Evolutionary conservation across 1,140 invertebrate species (phyloP).

Genomic region (Pseudomyrmex flavicornis): DNA sequence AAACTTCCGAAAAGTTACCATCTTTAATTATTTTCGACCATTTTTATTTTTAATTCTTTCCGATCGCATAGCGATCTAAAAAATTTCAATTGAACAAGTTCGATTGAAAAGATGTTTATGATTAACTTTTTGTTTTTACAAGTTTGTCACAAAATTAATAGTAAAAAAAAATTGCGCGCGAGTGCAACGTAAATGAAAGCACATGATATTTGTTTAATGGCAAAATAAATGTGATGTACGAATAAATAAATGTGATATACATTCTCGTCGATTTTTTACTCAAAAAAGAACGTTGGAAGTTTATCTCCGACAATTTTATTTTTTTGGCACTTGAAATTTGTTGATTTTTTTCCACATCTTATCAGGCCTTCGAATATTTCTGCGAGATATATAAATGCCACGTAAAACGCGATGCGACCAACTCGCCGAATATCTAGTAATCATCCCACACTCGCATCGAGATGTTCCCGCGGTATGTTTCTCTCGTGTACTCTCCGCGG

Average conservation of each 20-base stretch:
- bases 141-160: no score
- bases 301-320: background rate
- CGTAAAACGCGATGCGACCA: background rate
- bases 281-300: no score
- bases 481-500: slow-evolving; percentile 28
- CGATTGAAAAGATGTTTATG: background rate
- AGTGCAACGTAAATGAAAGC: no score
- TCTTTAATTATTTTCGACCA: background rate
- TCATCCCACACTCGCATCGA: slow-evolving; percentile 24
- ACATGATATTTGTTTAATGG: no score
- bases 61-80: background rate
- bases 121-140: no score
- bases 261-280: background rate
- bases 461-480: slow-evolving; percentile 42
- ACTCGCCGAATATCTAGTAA: slow-evolving; percentile 19
- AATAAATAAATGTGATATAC: background rate
- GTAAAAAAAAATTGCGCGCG: no score
- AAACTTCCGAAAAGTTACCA: slow-evolving; percentile 7
- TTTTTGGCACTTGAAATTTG: background rate
- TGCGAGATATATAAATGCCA: background rate
- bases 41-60: no score
- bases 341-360: background rate
- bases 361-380: background rate
- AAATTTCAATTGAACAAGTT: background rate
- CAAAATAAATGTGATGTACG: background rate